These are phyloP conservation scores for Nysson spinosus DNA, from an alignment of 2,888 invertebrate genomes.

Conservation along the genomic window DNA sequence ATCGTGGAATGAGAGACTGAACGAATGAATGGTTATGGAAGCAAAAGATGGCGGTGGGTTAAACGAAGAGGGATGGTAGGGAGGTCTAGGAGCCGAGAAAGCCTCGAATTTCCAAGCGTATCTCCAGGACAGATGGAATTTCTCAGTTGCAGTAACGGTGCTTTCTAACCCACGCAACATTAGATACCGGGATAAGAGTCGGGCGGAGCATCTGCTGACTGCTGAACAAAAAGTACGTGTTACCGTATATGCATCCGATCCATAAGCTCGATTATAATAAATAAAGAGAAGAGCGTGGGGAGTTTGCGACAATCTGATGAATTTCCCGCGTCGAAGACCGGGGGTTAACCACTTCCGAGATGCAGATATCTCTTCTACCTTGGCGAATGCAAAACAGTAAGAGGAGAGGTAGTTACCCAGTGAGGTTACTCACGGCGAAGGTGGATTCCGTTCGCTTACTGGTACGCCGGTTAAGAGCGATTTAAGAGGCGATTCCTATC, in stretches of 20 bases:
- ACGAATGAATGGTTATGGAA: conserved; percentile 12
- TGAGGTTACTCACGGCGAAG: conserved; percentile 50
- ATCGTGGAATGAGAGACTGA: conserved; percentile 1
- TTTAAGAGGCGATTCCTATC: conserved; percentile 72
- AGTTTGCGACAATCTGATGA: conserved; percentile 49
- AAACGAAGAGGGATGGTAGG: not conserved
- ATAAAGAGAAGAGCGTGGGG: conserved; percentile 26
- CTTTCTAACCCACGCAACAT: conserved; percentile 50
- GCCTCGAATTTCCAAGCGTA: conserved; percentile 44
- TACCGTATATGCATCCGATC: conserved; percentile 4
- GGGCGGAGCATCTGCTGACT: conserved; percentile 29
- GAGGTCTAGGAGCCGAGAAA: conserved; percentile 19
- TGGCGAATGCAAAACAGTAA: conserved; percentile 26
- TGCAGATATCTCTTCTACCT: conserved; percentile 53
- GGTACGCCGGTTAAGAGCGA: conserved; percentile 57
- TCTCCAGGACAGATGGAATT: conserved; percentile 41
- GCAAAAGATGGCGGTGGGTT: not conserved
- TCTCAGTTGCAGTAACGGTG: conserved; percentile 50
- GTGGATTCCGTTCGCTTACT: conserved; percentile 36
- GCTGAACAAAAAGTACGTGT: not conserved
- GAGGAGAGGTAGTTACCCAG: conserved; percentile 33
- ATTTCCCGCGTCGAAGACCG: conserved; percentile 32
- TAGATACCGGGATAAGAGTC: conserved; percentile 16
- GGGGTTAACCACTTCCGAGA: conserved; percentile 46
- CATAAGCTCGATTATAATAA: conserved; percentile 11